Evolutionary conservation across 2,888 invertebrate species (phyloP).

Genomic region (Melanostoma scalare): DNA sequence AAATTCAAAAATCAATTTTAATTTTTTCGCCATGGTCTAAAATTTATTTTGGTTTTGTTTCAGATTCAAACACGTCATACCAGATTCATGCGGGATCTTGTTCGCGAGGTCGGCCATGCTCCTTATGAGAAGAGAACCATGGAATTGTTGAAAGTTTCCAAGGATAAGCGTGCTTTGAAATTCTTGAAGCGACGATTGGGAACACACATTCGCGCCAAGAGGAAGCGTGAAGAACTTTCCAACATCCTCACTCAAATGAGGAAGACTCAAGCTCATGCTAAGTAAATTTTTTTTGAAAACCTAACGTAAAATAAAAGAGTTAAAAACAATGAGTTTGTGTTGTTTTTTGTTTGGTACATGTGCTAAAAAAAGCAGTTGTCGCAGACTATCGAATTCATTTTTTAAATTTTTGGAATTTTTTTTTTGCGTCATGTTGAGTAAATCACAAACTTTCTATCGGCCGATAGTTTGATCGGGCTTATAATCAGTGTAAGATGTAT

Average conservation of each 20-base stretch:
- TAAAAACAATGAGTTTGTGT: background rate
- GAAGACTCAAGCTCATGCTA: conserved; percentile 92
- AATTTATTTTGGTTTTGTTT: too few relatives aligned
- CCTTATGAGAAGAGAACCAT: conserved; percentile 99
- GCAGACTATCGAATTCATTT: too few relatives aligned
- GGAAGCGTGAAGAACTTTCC: conserved; percentile 99
- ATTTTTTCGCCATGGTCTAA: too few relatives aligned
- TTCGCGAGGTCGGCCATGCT: conserved; percentile 97
- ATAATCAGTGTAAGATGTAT: too few relatives aligned
- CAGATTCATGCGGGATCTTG: too few relatives aligned
- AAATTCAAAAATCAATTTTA: too few relatives aligned
- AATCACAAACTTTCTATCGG: too few relatives aligned
- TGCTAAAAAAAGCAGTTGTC: too few relatives aligned
- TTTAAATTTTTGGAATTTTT: too few relatives aligned
- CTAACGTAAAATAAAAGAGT: conserved; percentile 41
- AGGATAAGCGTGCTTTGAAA: conserved; percentile 98
- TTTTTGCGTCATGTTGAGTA: too few relatives aligned
- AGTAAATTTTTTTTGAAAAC: conserved; percentile 78
- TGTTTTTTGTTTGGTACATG: background rate
- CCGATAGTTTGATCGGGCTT: too few relatives aligned
- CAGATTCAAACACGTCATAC: too few relatives aligned
- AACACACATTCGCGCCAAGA: conserved; percentile 99
- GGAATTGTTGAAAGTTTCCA: conserved; percentile 99
- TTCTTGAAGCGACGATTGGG: conserved; percentile 98
- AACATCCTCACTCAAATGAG: conserved; percentile 98